Percentiles rank a stretch among this genome's conserved stretches.
phyloP scores from a whole-genome alignment of 2,888 invertebrate genomes.

The Xestia xanthographa region DNA sequence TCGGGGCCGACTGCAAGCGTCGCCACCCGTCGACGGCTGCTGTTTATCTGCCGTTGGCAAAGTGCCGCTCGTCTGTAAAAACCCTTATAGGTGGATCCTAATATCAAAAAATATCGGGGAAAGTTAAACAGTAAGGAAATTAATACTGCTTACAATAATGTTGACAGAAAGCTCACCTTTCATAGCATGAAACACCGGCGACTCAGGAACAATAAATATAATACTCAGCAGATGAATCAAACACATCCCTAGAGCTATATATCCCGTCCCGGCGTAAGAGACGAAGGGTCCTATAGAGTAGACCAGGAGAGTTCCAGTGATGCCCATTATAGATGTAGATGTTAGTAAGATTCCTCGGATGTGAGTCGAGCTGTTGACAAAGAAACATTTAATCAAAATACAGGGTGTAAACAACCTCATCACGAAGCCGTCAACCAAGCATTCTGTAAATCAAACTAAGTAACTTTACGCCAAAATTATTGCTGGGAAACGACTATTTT shows the following conservation, averaged over 20 bases:
- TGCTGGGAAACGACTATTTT: too few species aligned
- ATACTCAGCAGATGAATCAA: not conserved
- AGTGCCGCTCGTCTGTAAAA: too few species aligned
- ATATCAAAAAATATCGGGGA: too few species aligned
- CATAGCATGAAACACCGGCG: not conserved
- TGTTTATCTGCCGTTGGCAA: too few species aligned
- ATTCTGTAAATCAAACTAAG: too few species aligned
- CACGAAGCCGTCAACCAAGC: too few species aligned
- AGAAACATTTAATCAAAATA: not conserved
- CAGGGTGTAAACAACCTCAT: too few species aligned
- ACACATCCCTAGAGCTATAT: not conserved
- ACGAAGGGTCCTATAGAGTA: conserved; percentile 74
- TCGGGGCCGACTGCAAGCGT: too few species aligned
- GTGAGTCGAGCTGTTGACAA: not conserved
- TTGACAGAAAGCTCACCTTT: not conserved
- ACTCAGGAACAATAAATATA: not conserved
- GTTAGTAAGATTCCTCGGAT: not conserved
- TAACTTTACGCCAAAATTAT: too few species aligned
- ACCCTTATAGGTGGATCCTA: too few species aligned
- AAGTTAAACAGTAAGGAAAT: too few species aligned
- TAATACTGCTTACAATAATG: not conserved
- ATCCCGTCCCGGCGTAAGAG: not conserved
- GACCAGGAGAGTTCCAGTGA: conserved; percentile 63
- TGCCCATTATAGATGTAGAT: not conserved
- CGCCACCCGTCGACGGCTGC: too few species aligned